Evolutionary conservation across 2,888 invertebrate species (phyloP).

Genomic region (Stegana nigrithorax): DNA sequence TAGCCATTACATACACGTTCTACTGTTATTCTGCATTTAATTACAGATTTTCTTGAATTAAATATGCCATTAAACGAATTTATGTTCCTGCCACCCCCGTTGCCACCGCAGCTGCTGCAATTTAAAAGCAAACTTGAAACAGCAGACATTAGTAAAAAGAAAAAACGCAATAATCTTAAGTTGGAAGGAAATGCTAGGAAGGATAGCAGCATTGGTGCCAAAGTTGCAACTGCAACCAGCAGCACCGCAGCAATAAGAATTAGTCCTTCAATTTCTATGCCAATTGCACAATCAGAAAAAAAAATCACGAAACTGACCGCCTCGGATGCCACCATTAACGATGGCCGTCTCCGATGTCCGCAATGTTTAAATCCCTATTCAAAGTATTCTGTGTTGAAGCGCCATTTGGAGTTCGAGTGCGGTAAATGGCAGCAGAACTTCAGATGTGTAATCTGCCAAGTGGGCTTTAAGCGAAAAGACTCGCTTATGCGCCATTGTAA

Average conservation of each 20-base stretch:
- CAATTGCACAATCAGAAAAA: no score
- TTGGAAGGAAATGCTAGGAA: neutral
- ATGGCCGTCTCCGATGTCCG: slow-evolving; percentile 51
- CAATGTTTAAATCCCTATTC: slow-evolving; percentile 51
- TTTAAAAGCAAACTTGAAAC: neutral
- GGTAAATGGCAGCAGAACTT: slow-evolving; percentile 48
- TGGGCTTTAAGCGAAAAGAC: slow-evolving; percentile 53
- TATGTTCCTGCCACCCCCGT: no score
- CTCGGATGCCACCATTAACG: slow-evolving; percentile 33
- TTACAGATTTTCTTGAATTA: slow-evolving; percentile 8
- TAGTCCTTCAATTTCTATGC: neutral
- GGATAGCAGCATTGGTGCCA: neutral
- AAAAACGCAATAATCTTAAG: neutral
- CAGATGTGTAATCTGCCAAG: slow-evolving; percentile 47
- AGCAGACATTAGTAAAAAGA: neutral
- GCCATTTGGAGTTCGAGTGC: slow-evolving; percentile 53
- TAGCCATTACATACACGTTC: no score
- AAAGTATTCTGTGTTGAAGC: slow-evolving; percentile 49
- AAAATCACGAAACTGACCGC: slow-evolving; percentile 18
- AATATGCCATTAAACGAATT: neutral
- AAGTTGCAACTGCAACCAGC: neutral
- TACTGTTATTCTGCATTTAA: slow-evolving; percentile 5
- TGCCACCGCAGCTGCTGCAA: slow-evolving; percentile 10
- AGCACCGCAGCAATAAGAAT: neutral
- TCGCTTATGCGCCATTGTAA: slow-evolving; percentile 52